Evolutionary conservation across 53 echinoderm and acorn worm genomes (phyloP).

Genomic region (Temnopleurus reevesii): DNA sequence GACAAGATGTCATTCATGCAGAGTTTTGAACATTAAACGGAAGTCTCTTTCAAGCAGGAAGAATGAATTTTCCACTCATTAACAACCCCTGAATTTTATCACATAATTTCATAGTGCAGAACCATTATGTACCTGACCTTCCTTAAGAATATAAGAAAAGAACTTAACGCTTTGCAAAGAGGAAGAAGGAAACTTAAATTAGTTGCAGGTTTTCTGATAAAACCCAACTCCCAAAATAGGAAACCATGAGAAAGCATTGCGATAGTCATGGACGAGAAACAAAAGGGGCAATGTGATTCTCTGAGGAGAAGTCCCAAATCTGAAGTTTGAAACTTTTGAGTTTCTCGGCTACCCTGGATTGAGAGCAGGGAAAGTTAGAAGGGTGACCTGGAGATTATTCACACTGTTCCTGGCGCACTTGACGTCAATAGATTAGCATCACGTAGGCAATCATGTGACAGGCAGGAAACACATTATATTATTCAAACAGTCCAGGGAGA

Average conservation of each 20-base stretch:
- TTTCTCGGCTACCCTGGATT: conserved; percentile 13
- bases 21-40: too few relatives aligned
- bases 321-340: neutral
- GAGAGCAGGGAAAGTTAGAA: neutral
- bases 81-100: too few relatives aligned
- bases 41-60: too few relatives aligned
- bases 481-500: conserved; percentile 21
- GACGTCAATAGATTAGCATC: conserved; percentile 50
- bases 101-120: too few relatives aligned
- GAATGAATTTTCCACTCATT: too few relatives aligned
- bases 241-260: conserved; percentile 35
- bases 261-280: conserved; percentile 38
- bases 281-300: neutral
- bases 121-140: too few relatives aligned
- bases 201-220: neutral
- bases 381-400: conserved; percentile 38
- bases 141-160: neutral
- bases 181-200: conserved; percentile 12
- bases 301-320: neutral
- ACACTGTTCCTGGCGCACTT: conserved; percentile 44
- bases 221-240: neutral
- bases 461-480: conserved; percentile 34
- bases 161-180: neutral
- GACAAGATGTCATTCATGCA: too few relatives aligned
- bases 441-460: conserved; percentile 35